Conservation (phyloP, 2,888 invertebrate genomes). For the Flabesymbios commensalis region DNA sequence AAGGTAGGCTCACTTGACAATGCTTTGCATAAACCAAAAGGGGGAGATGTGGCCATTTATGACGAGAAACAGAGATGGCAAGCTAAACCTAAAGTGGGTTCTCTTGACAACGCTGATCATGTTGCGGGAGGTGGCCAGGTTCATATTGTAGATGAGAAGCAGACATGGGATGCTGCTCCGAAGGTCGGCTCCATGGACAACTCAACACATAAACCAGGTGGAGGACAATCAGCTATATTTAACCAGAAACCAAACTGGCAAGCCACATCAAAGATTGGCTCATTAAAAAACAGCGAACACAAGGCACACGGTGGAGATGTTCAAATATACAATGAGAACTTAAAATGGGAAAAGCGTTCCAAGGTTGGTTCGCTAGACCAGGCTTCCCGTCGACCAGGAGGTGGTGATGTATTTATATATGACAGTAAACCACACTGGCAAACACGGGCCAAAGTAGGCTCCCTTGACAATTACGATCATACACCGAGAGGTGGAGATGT, state of each 20-base stretch:
- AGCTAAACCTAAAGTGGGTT: slow-evolving; percentile 32
- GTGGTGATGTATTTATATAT: neutral
- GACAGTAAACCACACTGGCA: slow-evolving; percentile 10
- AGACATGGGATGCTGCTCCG: slow-evolving; percentile 31
- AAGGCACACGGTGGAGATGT: slow-evolving; percentile 12
- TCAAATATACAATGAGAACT: slow-evolving; percentile 15
- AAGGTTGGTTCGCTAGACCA: slow-evolving; percentile 32
- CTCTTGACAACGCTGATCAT: slow-evolving; percentile 31
- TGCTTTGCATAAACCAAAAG: slow-evolving; percentile 23
- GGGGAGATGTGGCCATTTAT: slow-evolving; percentile 12
- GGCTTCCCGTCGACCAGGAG: neutral
- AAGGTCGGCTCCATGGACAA: slow-evolving; percentile 36
- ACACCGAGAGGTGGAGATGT: slow-evolving; percentile 8
- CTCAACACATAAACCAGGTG: slow-evolving; percentile 27
- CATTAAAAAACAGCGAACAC: too few species aligned
- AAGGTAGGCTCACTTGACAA: slow-evolving; percentile 34
- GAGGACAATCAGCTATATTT: slow-evolving; percentile 19
- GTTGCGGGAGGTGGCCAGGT: slow-evolving; percentile 1
- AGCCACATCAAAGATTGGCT: slow-evolving; percentile 5
- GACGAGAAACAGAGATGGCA: slow-evolving; percentile 25
- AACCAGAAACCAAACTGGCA: slow-evolving; percentile 4
- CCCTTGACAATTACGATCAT: slow-evolving; percentile 2
- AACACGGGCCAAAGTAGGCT: slow-evolving; percentile 6
- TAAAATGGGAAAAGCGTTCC: slow-evolving; percentile 25
- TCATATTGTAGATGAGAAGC: neutral